Percentiles rank a stretch among this genome's conserved stretches.
phyloP scores from a whole-genome alignment of 2,797 vertebrate species.

The Esox masquinongy region DNA sequence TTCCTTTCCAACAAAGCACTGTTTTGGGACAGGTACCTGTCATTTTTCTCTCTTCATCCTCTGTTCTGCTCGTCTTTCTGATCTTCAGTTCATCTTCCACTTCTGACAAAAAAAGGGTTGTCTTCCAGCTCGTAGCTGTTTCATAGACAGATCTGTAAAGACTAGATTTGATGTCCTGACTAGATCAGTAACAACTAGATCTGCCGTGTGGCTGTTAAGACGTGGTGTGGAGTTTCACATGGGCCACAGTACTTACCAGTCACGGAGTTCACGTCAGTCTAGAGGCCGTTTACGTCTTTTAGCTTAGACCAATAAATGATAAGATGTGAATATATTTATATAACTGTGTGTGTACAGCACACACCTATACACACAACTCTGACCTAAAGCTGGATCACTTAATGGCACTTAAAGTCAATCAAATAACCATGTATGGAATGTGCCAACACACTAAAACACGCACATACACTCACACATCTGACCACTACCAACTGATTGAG shows the following conservation, averaged over 20 bases:
- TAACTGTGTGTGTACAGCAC: conserved; percentile 41
- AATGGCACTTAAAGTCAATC: conserved; percentile 65
- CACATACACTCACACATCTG: not conserved
- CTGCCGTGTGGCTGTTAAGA: conserved; percentile 40
- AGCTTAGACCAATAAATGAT: conserved; percentile 58
- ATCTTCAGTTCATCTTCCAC: conserved; percentile 42
- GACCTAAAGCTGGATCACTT: conserved; percentile 35
- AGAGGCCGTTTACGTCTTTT: conserved; percentile 43
- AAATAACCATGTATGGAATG: conserved; percentile 32
- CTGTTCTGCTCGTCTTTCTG: conserved; percentile 11
- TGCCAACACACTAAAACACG: conserved; percentile 20
- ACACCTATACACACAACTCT: conserved; percentile 26
- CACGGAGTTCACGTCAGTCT: not conserved
- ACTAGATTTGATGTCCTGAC: conserved; percentile 41
- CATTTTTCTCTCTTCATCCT: conserved; percentile 31
- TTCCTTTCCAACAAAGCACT: not conserved
- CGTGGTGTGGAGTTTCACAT: conserved; percentile 51
- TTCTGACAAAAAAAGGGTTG: conserved; percentile 67
- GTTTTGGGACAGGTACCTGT: conserved; percentile 8
- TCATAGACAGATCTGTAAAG: conserved; percentile 58
- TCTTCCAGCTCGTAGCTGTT: conserved; percentile 84
- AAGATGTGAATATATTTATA: conserved; percentile 50
- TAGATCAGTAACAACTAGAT: conserved; percentile 45
- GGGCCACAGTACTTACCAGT: conserved; percentile 45
- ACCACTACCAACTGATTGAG: conserved; percentile 15